Conservation (phyloP, 2,113 vertebrate species). For the Opisthocomus hoazin region DNA sequence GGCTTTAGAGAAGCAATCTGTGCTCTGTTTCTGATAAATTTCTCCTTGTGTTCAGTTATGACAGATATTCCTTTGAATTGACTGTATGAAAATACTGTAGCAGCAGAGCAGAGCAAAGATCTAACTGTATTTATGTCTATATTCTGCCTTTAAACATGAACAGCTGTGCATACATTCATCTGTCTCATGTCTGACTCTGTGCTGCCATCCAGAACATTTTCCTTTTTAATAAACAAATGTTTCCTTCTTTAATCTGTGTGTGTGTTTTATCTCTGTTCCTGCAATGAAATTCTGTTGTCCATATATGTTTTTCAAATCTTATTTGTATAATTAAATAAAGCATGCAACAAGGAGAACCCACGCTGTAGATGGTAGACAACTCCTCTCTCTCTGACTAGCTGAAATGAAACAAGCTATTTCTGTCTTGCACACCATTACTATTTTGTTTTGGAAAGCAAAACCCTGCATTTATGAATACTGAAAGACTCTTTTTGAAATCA, state of each 20-base stretch:
- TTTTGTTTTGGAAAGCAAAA: conserved; percentile 22
- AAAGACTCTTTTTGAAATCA: conserved; percentile 37
- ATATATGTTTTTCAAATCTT: conserved; percentile 34
- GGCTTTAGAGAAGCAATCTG: conserved; percentile 35
- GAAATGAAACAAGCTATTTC: conserved; percentile 32
- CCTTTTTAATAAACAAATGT: conserved; percentile 61
- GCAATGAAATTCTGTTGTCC: conserved; percentile 48
- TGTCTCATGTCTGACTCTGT: conserved; percentile 57
- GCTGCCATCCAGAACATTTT: conserved; percentile 62
- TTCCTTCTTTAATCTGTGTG: conserved; percentile 48
- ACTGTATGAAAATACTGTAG: conserved; percentile 67
- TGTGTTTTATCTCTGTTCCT: conserved; percentile 52
- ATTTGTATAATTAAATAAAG: conserved; percentile 61
- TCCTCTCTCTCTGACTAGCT: neutral
- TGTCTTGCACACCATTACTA: neutral
- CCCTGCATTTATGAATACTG: conserved; percentile 23
- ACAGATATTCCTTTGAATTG: conserved; percentile 69
- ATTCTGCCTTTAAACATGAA: conserved; percentile 70
- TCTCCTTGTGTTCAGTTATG: conserved; percentile 63
- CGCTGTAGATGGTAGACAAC: neutral
- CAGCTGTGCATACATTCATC: conserved; percentile 69
- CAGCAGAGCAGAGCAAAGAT: conserved; percentile 63
- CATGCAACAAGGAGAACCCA: neutral
- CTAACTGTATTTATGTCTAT: conserved; percentile 69
- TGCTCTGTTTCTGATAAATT: conserved; percentile 70